phyloP scores from a whole-genome alignment of 2,888 invertebrate genomes.

The Ligdia adustata region DNA sequence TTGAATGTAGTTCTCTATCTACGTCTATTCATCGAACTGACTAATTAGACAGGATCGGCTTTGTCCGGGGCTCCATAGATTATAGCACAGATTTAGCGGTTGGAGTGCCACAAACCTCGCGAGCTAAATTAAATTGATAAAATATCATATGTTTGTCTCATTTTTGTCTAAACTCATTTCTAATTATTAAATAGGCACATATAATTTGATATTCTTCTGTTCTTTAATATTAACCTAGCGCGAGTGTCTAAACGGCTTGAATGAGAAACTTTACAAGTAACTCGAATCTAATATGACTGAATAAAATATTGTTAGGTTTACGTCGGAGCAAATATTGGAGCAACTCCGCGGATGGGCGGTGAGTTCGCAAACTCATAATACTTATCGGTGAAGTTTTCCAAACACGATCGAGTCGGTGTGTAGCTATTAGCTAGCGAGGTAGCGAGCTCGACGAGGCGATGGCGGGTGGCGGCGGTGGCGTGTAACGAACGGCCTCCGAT shows the following conservation, averaged over 20 bases:
- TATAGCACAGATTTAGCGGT: conserved; percentile 3
- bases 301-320: neutral
- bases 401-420: conserved; percentile 26
- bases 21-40: neutral
- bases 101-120: neutral
- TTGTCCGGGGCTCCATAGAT: conserved; percentile 3
- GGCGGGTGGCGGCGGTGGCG: too few relatives aligned
- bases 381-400: conserved; percentile 25
- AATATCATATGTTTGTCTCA: too few relatives aligned
- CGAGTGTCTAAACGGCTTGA: neutral
- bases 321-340: conserved; percentile 4
- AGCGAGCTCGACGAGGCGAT: conserved; percentile 21
- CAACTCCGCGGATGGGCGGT: conserved; percentile 11
- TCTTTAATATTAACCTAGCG: too few relatives aligned
- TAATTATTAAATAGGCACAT: too few relatives aligned
- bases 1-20: conserved; percentile 2
- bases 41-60: conserved; percentile 12
- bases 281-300: neutral
- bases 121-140: conserved; percentile 1
- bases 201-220: too few relatives aligned
- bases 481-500: conserved; percentile 18
- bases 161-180: too few relatives aligned
- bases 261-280: neutral
- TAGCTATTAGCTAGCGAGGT: conserved; percentile 25
- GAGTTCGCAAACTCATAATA: conserved; percentile 26